phyloP scores from a whole-genome alignment of 2,888 invertebrate genomes.

The Stenoptilia bipunctidactyla region DNA sequence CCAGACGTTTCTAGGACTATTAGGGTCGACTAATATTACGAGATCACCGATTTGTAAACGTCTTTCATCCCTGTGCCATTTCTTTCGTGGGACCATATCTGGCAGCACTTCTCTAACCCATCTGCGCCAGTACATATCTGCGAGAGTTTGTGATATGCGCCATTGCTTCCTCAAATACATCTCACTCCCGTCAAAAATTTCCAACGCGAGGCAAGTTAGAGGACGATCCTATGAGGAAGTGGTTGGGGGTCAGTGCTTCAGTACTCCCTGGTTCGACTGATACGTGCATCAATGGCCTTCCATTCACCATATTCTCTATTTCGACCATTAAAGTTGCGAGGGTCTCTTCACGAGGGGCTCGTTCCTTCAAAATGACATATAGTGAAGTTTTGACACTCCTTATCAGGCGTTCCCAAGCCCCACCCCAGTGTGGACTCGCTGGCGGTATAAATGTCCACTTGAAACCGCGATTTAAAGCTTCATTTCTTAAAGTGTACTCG shows the following conservation, averaged over 20 bases:
- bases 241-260: conserved; percentile 19
- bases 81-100: too few species aligned
- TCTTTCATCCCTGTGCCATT: too few species aligned
- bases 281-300: conserved; percentile 18
- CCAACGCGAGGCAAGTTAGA: background rate
- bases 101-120: too few species aligned
- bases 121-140: background rate
- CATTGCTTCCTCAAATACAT: background rate
- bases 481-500: background rate
- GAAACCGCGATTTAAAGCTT: conserved; percentile 5
- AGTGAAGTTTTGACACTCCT: conserved; percentile 10
- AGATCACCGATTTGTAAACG: too few species aligned
- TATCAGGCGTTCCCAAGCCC: conserved; percentile 13
- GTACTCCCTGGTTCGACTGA: conserved; percentile 15
- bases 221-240: conserved; percentile 10
- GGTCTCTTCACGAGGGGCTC: conserved; percentile 8
- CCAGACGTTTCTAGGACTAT: too few species aligned
- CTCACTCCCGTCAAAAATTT: background rate
- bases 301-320: conserved; percentile 8
- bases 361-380: conserved; percentile 5
- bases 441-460: conserved; percentile 11
- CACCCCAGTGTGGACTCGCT: conserved; percentile 10
- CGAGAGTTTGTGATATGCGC: background rate
- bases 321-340: conserved; percentile 5
- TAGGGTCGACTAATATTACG: too few species aligned